These are phyloP conservation scores for Danio kyathit DNA, from an alignment of 2,797 vertebrate genomes.

Conservation along the genomic window DNA sequence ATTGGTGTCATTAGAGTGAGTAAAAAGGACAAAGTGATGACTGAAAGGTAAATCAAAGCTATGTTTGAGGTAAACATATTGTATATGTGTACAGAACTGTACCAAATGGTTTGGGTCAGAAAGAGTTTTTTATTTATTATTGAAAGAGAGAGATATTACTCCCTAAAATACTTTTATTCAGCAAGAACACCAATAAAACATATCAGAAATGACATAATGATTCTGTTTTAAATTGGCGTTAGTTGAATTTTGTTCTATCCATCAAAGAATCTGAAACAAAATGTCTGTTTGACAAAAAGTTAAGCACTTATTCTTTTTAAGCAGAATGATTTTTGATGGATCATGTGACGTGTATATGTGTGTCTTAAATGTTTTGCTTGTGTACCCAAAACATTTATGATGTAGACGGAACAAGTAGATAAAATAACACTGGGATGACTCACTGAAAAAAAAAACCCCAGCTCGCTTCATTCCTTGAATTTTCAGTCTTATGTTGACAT, in stretches of 20 bases:
- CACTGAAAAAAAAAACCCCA: not conserved
- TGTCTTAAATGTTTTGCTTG: not conserved
- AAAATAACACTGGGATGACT: not conserved
- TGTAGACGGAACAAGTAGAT: not conserved
- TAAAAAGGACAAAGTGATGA: not conserved
- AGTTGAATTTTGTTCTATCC: not conserved
- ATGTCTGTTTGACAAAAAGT: no score
- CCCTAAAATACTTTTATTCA: not conserved
- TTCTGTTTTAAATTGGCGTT: not conserved
- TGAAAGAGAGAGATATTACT: no score
- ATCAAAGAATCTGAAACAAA: not conserved
- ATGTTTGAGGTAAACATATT: not conserved
- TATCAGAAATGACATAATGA: not conserved
- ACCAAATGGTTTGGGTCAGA: not conserved
- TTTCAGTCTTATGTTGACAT: slow-evolving; percentile 6
- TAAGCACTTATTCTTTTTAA: not conserved
- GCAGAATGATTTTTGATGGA: not conserved
- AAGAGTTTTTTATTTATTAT: not conserved
- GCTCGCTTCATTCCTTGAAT: not conserved
- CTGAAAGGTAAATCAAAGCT: not conserved
- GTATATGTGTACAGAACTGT: not conserved
- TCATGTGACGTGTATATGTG: not conserved
- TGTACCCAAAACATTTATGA: not conserved
- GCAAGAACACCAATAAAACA: not conserved
- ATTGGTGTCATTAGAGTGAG: not conserved